A percentile compares a stretch with the other conserved stretches of the same genome.
Conservation (phyloP, 2,113 vertebrate genomes). For the Ammodytes marinus region DNA sequence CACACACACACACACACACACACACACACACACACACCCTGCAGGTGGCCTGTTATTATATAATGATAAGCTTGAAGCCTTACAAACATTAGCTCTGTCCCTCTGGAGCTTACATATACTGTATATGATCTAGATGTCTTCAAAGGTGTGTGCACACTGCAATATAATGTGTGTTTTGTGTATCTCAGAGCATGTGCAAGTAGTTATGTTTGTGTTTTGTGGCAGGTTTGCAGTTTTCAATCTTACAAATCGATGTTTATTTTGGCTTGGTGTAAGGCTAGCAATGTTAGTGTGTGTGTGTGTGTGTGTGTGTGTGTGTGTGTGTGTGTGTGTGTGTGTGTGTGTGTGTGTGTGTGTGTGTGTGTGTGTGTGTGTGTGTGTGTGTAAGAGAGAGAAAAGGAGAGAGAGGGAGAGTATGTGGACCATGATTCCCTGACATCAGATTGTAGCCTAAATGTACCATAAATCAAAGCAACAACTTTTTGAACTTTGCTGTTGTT, state of each 20-base stretch:
- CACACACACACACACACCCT: background rate
- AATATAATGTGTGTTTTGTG: constrained; percentile 1
- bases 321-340: constrained; percentile 5
- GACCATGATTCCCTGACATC: constrained; percentile 36
- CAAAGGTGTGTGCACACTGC: background rate
- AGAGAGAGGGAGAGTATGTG: background rate
- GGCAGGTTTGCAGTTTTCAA: constrained; percentile 37
- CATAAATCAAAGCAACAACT: constrained; percentile 36
- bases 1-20: constrained; percentile 17
- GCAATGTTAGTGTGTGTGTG: background rate
- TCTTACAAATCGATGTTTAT: constrained; percentile 57
- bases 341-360: background rate
- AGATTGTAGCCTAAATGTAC: constrained; percentile 47
- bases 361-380: background rate
- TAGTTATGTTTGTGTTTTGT: constrained; percentile 38
- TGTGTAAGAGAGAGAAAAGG: background rate
- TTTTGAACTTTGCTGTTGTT: constrained; percentile 49
- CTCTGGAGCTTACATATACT: constrained; percentile 5
- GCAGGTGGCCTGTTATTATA: constrained; percentile 60
- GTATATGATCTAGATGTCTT: constrained; percentile 26
- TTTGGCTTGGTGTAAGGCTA: constrained; percentile 28
- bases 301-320: background rate
- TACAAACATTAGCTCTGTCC: constrained; percentile 14
- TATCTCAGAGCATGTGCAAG: constrained; percentile 26
- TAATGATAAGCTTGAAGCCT: constrained; percentile 36